These are phyloP conservation scores for Syrphus vitripennis DNA, from an alignment of 2,888 invertebrate genomes.

Conservation along the genomic window DNA sequence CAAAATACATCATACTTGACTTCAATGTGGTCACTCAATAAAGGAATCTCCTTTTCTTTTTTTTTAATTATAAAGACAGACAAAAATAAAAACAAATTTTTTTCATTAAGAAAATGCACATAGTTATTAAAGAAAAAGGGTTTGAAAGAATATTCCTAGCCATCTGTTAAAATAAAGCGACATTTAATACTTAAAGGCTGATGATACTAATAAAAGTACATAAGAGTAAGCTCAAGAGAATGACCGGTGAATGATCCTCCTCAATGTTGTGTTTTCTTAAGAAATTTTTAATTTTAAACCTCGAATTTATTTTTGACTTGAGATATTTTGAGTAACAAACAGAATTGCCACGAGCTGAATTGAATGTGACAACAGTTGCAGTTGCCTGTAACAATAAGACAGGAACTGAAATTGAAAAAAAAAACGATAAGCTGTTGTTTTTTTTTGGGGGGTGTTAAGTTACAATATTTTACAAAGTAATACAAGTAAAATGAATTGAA, in stretches of 20 bases:
- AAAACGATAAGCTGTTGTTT: not conserved
- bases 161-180: conserved; percentile 24
- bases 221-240: not conserved
- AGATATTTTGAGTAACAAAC: not conserved
- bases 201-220: conserved; percentile 13
- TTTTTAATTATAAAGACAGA: not conserved
- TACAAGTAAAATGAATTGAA: not conserved
- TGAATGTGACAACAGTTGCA: conserved; percentile 43
- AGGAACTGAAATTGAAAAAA: no score
- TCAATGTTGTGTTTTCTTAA: conserved; percentile 14
- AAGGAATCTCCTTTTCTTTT: not conserved
- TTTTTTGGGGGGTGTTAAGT: conserved; percentile 2
- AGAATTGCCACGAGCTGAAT: conserved; percentile 57
- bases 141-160: not conserved
- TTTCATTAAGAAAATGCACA: not conserved
- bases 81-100: not conserved
- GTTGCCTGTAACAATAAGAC: not conserved
- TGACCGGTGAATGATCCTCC: not conserved
- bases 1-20: conserved; percentile 21
- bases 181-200: not conserved
- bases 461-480: conserved; percentile 29
- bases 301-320: not conserved
- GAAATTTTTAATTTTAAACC: conserved; percentile 26
- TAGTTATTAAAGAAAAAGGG: conserved; percentile 2
- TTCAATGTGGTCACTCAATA: conserved; percentile 18